Evolutionary conservation across 1,140 invertebrate genomes (phyloP), one percentile per base, ranked within the genome.

Genomic region (Laupala kohalensis): DNA sequence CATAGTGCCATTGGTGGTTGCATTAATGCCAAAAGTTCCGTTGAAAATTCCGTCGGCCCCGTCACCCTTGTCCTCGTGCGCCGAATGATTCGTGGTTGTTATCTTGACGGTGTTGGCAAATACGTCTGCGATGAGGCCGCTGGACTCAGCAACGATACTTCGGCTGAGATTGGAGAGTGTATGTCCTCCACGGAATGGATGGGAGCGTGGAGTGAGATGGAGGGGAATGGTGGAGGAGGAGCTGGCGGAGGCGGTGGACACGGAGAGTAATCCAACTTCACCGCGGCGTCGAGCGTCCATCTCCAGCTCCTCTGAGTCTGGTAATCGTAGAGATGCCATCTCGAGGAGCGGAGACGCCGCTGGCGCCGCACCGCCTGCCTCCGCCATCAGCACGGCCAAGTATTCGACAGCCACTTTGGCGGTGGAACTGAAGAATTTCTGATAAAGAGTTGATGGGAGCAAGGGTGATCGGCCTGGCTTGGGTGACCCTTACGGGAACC

Each of bases 281-380:
- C 30, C 30, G 62, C 78, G 75, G 53, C 78, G 77, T 4, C 79
- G 76, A 19, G 77, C 72, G n/a, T 83, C 81, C 53, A 79, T 76
- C 73, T 83, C 81, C 70, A 81, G 80, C 73, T 83, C 82, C 70
- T 83, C 83, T 24, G 81, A 80, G 70, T 84, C 83, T 9, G 83
- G 82, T 29, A 84, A 74, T 74, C 83, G 76, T 29, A 84, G 76
- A 1, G 83, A 83, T 70, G 82, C 83, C 81, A 83, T 81, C 76
- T 81, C 78, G 73, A 80, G 68, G 3, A 80, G 74, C 6, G 78
- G 77, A 64, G 79, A 79, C 26, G 73, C 64, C 63, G 71, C 69
- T 25, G 63, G 64, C 30, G 15, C 6, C n/a, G 25, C 70, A 30
- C 74, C 66, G 68, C 71, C 28, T 62, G 67, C 28, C 28, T 75